phyloP scores from a whole-genome alignment of 2,797 vertebrate species.

The Eospalax fontanierii region DNA sequence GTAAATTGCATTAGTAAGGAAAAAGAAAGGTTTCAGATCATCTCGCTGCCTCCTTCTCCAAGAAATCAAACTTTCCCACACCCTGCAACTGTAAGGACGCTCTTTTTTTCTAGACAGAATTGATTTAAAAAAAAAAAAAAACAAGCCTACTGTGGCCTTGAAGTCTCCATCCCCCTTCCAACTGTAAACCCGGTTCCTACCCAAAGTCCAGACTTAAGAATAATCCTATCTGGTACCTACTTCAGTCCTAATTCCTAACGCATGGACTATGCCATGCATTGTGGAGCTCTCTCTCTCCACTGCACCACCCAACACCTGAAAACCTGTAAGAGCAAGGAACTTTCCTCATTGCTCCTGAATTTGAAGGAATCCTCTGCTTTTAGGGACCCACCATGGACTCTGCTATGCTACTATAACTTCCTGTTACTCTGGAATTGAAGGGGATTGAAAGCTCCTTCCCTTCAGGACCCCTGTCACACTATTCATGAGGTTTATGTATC shows the following conservation, averaged over 20 bases:
- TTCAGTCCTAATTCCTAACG: background rate
- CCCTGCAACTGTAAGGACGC: background rate
- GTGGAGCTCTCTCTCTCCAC: background rate
- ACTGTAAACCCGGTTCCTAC: background rate
- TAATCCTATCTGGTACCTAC: background rate
- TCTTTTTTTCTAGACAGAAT: background rate
- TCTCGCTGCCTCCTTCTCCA: background rate
- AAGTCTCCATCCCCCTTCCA: background rate
- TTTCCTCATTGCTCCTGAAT: background rate
- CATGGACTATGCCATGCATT: background rate
- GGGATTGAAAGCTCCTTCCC: background rate
- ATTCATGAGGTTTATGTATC: too few species aligned
- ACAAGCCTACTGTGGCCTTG: background rate
- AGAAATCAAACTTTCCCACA: background rate
- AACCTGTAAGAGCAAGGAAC: background rate
- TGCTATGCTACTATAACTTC: background rate
- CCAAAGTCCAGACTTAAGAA: too few species aligned
- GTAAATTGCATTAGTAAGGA: constrained; percentile 53
- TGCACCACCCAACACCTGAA: background rate
- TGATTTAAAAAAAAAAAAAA: too few species aligned
- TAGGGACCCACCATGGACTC: background rate
- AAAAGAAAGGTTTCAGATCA: background rate
- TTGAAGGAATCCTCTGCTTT: background rate
- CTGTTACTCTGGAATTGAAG: background rate
- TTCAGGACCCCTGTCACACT: background rate